Evolutionary conservation across 2,113 vertebrate genomes (phyloP).

Genomic region (Merops nubicus): DNA sequence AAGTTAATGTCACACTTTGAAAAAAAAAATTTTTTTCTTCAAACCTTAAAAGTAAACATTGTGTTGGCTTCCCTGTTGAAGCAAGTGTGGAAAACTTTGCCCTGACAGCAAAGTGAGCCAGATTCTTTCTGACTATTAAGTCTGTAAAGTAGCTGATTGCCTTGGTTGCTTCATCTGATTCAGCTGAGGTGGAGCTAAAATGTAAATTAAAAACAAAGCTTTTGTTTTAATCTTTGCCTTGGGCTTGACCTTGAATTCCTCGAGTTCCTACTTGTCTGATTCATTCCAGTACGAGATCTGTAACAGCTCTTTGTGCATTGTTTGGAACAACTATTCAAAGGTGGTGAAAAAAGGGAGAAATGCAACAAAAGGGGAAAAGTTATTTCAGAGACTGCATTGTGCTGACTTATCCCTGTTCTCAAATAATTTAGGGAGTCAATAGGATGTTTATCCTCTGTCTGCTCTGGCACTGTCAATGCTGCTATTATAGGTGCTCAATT

Average conservation of each 20-base stretch:
- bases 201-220: slow-evolving; percentile 1
- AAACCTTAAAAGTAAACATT: not conserved
- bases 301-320: not conserved
- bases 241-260: slow-evolving; percentile 27
- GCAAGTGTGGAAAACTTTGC: not conserved
- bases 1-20: not conserved
- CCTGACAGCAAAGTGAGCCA: not conserved
- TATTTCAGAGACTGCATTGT: not conserved
- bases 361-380: not conserved
- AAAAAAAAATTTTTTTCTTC: not conserved
- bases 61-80: not conserved
- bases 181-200: not conserved
- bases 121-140: not conserved
- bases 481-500: not conserved
- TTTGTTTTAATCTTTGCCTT: slow-evolving; percentile 37
- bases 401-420: not conserved
- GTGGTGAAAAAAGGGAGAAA: not conserved
- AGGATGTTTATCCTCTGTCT: not conserved
- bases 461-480: not conserved
- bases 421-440: not conserved
- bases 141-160: not conserved
- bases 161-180: not conserved
- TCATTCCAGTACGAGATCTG: not conserved
- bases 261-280: not conserved
- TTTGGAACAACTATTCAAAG: not conserved